Evolutionary conservation across 2,797 vertebrate species (phyloP), one percentile per base, ranked within the genome.

Genomic region (Darevskia nairensis): DNA sequence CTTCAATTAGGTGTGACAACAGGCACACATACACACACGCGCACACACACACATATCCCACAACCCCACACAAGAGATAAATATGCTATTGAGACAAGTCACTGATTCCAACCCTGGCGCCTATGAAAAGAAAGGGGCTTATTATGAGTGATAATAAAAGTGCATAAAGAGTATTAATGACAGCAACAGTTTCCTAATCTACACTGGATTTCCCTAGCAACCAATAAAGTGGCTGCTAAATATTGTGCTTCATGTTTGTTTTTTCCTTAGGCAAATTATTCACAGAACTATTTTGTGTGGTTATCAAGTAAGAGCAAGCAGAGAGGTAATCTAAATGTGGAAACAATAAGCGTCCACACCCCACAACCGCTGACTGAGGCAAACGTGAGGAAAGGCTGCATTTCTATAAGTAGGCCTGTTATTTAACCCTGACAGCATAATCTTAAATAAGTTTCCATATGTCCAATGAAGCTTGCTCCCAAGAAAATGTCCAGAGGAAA

Each of bases 101-200:
- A 74, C 17, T 66, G 46, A 88, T 72, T 27, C 59, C 72, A 90
- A 88, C 88, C 78, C 39, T 29, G 9, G 68, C 89, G 77, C 46
- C 35, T 15, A 86, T 2, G 4, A n/a, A 1, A 86, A 89, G 74
- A 85, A 32, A 69, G 32, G 75, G 80, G 41, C 79, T 41, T 81
- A 68, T 81, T 89, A 50, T 39, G 27, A 76, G 66, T 68, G 44
- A 41, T 76, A 81, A 41, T 69, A 87, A 78, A 61, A 83, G 35
- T 86, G 25, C 29, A 89, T 84, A 87, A 92, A 92, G 91, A 19
- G 0, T 39, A 81, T 85, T 64, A 81, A 1, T 85, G 84, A 50
- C 78, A 89, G 84, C 32, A 87, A 25, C 6, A 77, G 79, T 4
- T 81, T 27, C 6, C 32, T 85, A 78, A 61, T 68, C 46, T 46